Evolutionary conservation across 2,797 vertebrate genomes (phyloP), one percentile per base, ranked within the genome.

Genomic region (Coccyzus lansbergi): DNA sequence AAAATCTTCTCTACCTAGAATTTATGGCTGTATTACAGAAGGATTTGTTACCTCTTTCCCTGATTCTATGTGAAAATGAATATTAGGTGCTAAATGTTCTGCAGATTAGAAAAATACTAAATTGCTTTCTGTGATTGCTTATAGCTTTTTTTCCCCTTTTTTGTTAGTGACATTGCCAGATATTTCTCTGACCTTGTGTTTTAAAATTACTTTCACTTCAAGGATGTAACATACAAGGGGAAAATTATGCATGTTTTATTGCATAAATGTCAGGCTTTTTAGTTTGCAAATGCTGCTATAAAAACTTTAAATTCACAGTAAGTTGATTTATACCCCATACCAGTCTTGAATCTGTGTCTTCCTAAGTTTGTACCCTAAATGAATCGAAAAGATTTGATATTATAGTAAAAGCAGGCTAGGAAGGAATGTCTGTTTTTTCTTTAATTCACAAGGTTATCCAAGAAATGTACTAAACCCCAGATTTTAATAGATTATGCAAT

Each of bases 211-310:
- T 95, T 97, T 96, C 31, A 62, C 96, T 80, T 97, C 91, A 92
- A 94, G 64, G 33, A 95, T 96, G 65, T 95, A 93, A 90, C 81
- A 94, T 86, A 77, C 83, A 94, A 87, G 58, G 86, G 26, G 55
- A 11, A 98, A 97, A 97, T 97, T 97, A 97, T 95, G 86, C 86
- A 92, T 95, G 65, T 72, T 83, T 92, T 96, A 88, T 92, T 94
- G 52, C 90, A 97, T 92, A 96, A 97, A 97, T 97, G 81, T 95
- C 94, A 97, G 56, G n/a, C 38, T 86, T 97, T 96, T 95, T 90
- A 94, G 69, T 96, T 96, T 97, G 91, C 29, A 97, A 97, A 96
- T 94, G 85, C 34, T 97, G 22, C 60, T 95, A 80, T 95, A 96
- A 97, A 97, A 95, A 92, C 90, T 96, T 97, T 93, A 86, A 33